Percentiles rank a stretch among this genome's conserved stretches.
phyloP scores from a whole-genome alignment of 1,140 invertebrate genomes.

The Pygmarrhopalites habei region DNA sequence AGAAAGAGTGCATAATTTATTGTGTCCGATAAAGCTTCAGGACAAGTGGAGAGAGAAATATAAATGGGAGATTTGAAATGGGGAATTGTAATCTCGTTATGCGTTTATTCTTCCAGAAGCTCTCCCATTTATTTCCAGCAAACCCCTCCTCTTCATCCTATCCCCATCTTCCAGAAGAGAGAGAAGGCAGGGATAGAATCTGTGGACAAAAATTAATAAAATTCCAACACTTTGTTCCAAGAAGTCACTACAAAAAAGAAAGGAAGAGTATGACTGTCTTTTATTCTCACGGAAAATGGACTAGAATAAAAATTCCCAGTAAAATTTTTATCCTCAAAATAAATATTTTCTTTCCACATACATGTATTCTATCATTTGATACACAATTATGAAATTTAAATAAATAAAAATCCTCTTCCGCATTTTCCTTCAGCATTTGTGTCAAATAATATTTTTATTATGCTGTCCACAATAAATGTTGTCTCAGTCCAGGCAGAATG shows the following conservation, averaged over 20 bases:
- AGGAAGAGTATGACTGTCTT: too few relatives aligned
- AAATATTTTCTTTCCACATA: neutral
- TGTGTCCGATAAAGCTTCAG: neutral
- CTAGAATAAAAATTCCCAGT: neutral
- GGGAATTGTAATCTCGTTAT: conserved; percentile 17
- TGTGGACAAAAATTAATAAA: conserved; percentile 28
- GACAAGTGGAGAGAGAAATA: neutral
- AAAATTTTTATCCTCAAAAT: neutral
- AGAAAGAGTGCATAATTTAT: too few relatives aligned
- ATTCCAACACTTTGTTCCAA: conserved; percentile 22
- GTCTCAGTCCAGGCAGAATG: too few relatives aligned
- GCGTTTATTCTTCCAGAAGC: conserved; percentile 19
- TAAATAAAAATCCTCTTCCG: too few relatives aligned
- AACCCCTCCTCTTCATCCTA: neutral
- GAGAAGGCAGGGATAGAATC: too few relatives aligned
- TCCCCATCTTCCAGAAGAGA: neutral
- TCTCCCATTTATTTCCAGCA: conserved; percentile 15
- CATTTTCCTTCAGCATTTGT: too few relatives aligned
- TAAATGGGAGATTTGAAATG: conserved; percentile 21
- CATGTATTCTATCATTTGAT: neutral
- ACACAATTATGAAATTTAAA: too few relatives aligned
- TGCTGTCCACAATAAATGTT: too few relatives aligned
- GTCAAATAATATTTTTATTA: too few relatives aligned
- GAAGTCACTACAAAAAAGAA: neutral
- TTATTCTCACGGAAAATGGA: too few relatives aligned